Percentiles rank a stretch among this genome's conserved stretches.
phyloP scores from a whole-genome alignment of 2,797 vertebrate species.

The Propithecus deckenii region DNA sequence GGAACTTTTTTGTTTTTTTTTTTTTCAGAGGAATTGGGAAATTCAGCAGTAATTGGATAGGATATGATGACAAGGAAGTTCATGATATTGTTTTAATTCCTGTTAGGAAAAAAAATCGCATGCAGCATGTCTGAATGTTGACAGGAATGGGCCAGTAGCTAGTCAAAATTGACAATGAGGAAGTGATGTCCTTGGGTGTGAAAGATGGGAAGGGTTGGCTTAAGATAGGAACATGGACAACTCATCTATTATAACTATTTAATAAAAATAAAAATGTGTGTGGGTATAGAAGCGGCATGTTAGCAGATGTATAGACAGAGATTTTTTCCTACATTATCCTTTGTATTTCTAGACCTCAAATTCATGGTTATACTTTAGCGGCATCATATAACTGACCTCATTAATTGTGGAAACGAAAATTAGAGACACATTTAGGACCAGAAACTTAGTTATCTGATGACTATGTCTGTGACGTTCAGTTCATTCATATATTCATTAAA shows the following conservation, averaged over 20 bases:
- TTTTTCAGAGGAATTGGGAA: not conserved
- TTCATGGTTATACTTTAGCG: not conserved
- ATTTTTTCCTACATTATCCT: not conserved
- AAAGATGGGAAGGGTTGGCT: not conserved
- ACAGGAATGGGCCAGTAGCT: not conserved
- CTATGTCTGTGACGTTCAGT: not conserved
- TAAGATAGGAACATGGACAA: not conserved
- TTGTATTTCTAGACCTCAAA: not conserved
- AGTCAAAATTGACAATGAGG: not conserved
- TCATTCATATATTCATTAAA: not conserved
- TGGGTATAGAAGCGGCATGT: not conserved
- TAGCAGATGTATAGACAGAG: not conserved
- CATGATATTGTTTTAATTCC: not conserved
- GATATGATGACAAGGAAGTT: not conserved
- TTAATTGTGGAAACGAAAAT: not conserved
- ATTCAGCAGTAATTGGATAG: not conserved
- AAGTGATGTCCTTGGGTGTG: not conserved
- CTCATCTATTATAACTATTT: not conserved
- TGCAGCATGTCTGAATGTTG: not conserved
- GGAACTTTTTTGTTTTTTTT: not conserved
- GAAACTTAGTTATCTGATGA: not conserved
- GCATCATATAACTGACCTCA: not conserved
- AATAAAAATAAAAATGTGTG: not conserved
- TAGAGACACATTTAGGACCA: not conserved
- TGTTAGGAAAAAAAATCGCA: not conserved